phyloP scores from a whole-genome alignment of 2,888 invertebrate species.

The Perithous albicinctus region DNA sequence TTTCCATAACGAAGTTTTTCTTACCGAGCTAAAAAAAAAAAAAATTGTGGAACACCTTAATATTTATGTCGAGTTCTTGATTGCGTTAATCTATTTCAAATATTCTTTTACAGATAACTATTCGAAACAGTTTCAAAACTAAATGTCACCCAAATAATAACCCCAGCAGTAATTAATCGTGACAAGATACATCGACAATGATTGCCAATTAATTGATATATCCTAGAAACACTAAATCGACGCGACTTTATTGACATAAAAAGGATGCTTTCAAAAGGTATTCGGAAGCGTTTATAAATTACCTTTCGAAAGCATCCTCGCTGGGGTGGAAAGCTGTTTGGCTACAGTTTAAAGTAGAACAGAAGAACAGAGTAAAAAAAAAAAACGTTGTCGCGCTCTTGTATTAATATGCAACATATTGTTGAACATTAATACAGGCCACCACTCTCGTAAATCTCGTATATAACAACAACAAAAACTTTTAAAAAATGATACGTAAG shows the following conservation, averaged over 20 bases:
- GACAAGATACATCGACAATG: background rate
- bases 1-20: too few relatives aligned
- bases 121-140: background rate
- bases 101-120: background rate
- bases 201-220: background rate
- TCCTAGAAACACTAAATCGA: background rate
- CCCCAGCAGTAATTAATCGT: background rate
- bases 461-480: background rate
- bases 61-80: background rate
- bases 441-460: constrained; percentile 41
- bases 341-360: constrained; percentile 52
- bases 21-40: too few relatives aligned
- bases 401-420: constrained; percentile 11
- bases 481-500: background rate
- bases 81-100: background rate
- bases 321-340: constrained; percentile 60
- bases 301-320: constrained; percentile 84
- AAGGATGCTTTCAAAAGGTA: constrained; percentile 84
- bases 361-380: constrained; percentile 46
- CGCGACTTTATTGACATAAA: constrained; percentile 34
- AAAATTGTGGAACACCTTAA: too few relatives aligned
- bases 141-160: background rate
- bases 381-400: constrained; percentile 45
- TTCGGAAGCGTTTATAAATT: constrained; percentile 76
- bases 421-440: constrained; percentile 14